phyloP scores from a whole-genome alignment of 1,140 invertebrate species.

The Drosophila orena region DNA sequence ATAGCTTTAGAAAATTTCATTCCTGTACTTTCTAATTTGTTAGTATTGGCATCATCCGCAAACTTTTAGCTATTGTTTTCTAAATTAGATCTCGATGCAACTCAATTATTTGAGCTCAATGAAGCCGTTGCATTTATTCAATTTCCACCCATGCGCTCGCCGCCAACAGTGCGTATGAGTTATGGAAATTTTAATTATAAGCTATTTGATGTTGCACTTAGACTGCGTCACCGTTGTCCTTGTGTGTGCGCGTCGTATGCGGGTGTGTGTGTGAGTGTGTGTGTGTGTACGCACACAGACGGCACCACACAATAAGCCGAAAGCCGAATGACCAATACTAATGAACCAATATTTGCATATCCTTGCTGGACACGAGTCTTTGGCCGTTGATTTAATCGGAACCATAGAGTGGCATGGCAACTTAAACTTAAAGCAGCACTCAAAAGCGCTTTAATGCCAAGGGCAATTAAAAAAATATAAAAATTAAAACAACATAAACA shows the following conservation, averaged over 20 bases:
- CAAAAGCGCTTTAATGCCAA: conserved; percentile 21
- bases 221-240: conserved; percentile 54
- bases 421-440: conserved; percentile 21
- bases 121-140: conserved; percentile 16
- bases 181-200: conserved; percentile 60
- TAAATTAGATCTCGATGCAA: background rate
- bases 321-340: conserved; percentile 59
- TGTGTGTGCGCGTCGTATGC: background rate
- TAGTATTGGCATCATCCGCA: background rate
- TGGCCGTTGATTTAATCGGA: conserved; percentile 32
- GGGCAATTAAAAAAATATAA: conserved; percentile 30
- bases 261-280: conserved; percentile 3
- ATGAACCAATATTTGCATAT: conserved; percentile 62
- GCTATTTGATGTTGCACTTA: conserved; percentile 64
- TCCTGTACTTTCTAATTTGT: background rate
- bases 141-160: conserved; percentile 15
- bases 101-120: conserved; percentile 5
- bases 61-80: background rate
- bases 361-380: conserved; percentile 44
- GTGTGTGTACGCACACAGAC: conserved; percentile 12
- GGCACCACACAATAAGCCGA: conserved; percentile 47
- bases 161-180: conserved; percentile 50
- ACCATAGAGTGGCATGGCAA: conserved; percentile 1
- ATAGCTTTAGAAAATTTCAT: too few relatives aligned
- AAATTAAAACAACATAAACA: conserved; percentile 46